Evolutionary conservation across 2,797 vertebrate genomes (phyloP).

Genomic region (Anas capensis): DNA sequence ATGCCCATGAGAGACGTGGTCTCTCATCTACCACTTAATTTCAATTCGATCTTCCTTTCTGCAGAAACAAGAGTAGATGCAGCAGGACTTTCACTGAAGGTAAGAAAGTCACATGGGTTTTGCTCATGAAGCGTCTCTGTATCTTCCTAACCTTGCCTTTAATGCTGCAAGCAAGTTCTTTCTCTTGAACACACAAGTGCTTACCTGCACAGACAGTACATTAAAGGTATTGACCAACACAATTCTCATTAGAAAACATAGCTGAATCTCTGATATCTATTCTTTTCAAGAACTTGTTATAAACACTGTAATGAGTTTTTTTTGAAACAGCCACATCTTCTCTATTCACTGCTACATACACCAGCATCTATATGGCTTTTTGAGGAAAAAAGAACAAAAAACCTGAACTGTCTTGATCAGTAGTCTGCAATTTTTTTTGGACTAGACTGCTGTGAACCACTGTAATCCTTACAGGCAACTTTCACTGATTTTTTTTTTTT

Average conservation of each 20-base stretch:
- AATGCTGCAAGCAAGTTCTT: background rate
- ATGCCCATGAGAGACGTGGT: background rate
- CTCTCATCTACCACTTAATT: background rate
- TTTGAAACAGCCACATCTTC: background rate
- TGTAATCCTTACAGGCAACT: background rate
- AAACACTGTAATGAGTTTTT: background rate
- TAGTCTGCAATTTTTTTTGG: background rate
- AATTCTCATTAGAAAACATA: background rate
- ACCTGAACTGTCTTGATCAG: background rate
- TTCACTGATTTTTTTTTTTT: background rate
- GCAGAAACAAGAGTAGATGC: background rate
- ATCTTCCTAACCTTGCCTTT: background rate
- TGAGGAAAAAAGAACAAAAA: background rate
- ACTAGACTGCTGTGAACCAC: background rate
- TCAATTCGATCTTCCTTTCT: background rate
- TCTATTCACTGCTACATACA: background rate
- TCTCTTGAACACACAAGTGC: background rate
- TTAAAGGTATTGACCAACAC: background rate
- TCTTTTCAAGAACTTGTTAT: background rate
- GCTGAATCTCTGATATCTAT: background rate
- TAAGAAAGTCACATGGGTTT: background rate
- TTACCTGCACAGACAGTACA: background rate
- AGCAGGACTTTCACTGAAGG: background rate
- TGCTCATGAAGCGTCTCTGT: background rate
- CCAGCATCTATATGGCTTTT: background rate